Base-by-base conservation (phyloP, 2,888 invertebrate genomes). In the Dorcus parallelipipedus region DNA sequence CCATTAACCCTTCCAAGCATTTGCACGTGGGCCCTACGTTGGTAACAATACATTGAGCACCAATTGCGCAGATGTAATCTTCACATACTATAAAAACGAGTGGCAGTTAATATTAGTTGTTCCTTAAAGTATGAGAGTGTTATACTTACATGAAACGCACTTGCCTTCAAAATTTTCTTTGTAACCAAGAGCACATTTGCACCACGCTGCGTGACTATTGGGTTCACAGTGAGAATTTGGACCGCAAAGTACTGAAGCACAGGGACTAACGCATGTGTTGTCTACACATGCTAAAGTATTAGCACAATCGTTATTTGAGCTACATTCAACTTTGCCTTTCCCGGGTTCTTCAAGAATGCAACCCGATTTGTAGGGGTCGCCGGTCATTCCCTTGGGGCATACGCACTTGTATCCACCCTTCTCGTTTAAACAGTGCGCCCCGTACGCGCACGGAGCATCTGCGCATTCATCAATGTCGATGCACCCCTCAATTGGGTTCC, bases 181-280 rank as follows among this genome's bases (percentile, higher is more conserved):
- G 70, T 85, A 95, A 10, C 94, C 94, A 50, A 90, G 87, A 56
- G 88, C 85, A 72, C 95, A 95, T 65, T 91, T 86, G 74, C 95
- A 95, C 89, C 91, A 91, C 6, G 92, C 91, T 0, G 90, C 91
- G 73, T 95, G 95, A 68, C 91, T 88, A 64, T 93, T 90, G 0
- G 92, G 88, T 78, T 93, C 92, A 74, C 95, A 95, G 70, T 88
- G 88, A 0, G 95, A 91, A 76, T 95, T 91, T 0, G 86, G 79
- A 38, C 93, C 93, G 73, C 95, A 95, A 1, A 87, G 82, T 50
- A 93, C 80, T 54, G 84, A 84, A 23, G 83, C 84, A 71, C 95
- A 95, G 0, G 94, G 93, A 72, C 91, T 93, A 2, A 89, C 80
- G 73, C 95, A 95, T 50, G 85, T 86, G 45, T 89, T 89, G 56